phyloP scores from a whole-genome alignment of 2,888 invertebrate species.

The Phalangium opilio region DNA sequence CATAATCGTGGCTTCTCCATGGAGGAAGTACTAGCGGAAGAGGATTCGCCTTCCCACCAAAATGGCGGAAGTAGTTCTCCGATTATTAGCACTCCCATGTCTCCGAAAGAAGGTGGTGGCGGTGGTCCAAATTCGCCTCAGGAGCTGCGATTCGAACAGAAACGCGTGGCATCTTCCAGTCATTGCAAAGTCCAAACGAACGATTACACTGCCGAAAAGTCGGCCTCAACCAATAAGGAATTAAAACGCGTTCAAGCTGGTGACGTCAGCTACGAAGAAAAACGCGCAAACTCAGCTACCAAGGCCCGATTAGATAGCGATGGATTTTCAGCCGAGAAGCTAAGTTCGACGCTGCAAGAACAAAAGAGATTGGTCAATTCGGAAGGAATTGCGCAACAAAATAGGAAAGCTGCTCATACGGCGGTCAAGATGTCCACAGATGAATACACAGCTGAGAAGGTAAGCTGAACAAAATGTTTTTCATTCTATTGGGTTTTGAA shows the following conservation, averaged over 20 bases:
- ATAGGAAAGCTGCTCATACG: constrained; percentile 65
- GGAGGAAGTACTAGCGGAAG: constrained; percentile 10
- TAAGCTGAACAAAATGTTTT: no score
- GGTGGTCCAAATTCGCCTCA: constrained; percentile 5
- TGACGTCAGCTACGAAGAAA: constrained; percentile 60
- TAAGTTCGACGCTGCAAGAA: constrained; percentile 57
- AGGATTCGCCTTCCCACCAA: not conserved
- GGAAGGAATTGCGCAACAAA: constrained; percentile 69
- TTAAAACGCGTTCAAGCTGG: constrained; percentile 61
- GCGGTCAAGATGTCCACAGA: constrained; percentile 72
- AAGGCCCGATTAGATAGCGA: constrained; percentile 65
- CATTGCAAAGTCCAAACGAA: constrained; percentile 18
- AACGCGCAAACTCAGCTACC: constrained; percentile 51
- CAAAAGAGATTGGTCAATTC: constrained; percentile 53
- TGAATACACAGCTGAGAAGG: constrained; percentile 66
- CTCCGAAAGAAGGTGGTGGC: not conserved
- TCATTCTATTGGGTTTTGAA: no score
- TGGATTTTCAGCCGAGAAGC: constrained; percentile 70
- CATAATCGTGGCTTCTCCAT: constrained; percentile 7
- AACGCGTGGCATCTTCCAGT: constrained; percentile 11
- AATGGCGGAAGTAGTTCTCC: no score
- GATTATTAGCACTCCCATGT: no score
- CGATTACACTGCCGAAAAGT: constrained; percentile 52
- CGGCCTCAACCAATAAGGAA: constrained; percentile 52
- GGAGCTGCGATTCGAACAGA: constrained; percentile 15